Evolutionary conservation across 2,797 vertebrate species (phyloP).

Genomic region (Pipistrellus pygmaeus): DNA sequence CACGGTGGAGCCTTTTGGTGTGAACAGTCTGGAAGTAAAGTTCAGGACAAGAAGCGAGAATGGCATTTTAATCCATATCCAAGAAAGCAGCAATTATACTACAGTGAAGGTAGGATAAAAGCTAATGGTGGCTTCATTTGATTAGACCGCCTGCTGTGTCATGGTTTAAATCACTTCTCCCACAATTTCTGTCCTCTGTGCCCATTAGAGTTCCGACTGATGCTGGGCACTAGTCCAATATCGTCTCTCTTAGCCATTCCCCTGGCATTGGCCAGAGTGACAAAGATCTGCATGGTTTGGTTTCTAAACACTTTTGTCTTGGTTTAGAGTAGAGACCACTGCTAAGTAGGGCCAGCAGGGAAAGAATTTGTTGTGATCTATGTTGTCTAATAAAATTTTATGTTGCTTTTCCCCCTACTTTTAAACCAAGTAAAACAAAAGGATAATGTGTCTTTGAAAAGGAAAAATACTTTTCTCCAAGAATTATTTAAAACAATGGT

Average conservation of each 20-base stretch:
- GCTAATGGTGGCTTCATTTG: constrained; percentile 61
- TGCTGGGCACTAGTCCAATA: constrained; percentile 86
- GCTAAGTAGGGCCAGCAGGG: constrained; percentile 71
- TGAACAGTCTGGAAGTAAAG: constrained; percentile 93
- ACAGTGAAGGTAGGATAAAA: constrained; percentile 93
- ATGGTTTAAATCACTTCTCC: constrained; percentile 79
- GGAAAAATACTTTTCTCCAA: background rate
- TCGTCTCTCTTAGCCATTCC: constrained; percentile 87
- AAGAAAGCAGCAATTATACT: constrained; percentile 98
- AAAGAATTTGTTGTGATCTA: background rate
- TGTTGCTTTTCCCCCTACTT: background rate
- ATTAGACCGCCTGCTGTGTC: constrained; percentile 52
- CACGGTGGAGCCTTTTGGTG: constrained; percentile 51
- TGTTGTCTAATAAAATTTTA: constrained; percentile 19
- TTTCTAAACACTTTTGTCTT: constrained; percentile 85
- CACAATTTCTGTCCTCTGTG: constrained; percentile 82
- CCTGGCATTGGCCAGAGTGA: constrained; percentile 78
- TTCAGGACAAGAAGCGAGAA: constrained; percentile 97
- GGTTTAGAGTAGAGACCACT: constrained; percentile 83
- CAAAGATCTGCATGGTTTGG: constrained; percentile 80
- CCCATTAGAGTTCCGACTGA: constrained; percentile 81
- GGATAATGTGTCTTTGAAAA: background rate
- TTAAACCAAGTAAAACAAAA: constrained; percentile 8
- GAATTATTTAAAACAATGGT: background rate
- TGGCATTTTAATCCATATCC: constrained; percentile 94